Conservation (phyloP, 2,113 vertebrate genomes). For the Vidua chalybeata region DNA sequence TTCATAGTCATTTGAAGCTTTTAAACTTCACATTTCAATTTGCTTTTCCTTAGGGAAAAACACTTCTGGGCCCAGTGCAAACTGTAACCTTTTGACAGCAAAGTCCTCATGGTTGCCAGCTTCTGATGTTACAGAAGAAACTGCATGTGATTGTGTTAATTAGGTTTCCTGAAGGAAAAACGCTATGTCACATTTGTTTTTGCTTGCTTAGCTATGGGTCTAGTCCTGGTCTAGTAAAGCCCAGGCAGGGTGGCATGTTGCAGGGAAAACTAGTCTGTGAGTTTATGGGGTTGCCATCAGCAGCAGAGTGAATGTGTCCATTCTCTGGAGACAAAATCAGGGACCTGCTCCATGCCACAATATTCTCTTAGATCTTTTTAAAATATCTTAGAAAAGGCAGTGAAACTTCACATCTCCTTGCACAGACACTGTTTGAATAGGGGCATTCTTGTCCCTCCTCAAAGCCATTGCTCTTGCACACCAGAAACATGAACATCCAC, state of each 20-base stretch:
- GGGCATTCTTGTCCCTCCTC: neutral
- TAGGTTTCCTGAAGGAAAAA: neutral
- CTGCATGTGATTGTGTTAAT: neutral
- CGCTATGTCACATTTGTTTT: neutral
- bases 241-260: neutral
- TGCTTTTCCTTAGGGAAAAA: neutral
- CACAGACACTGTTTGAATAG: neutral
- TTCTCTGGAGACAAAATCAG: neutral
- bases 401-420: neutral
- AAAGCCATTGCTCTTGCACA: neutral
- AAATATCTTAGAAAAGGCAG: neutral
- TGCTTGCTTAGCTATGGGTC: neutral
- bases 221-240: neutral
- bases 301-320: neutral
- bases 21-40: neutral
- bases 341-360: accelerated
- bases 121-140: neutral
- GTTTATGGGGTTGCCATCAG: neutral
- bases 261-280: neutral
- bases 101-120: neutral
- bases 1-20: neutral
- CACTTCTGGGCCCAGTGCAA: neutral
- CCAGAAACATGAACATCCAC: neutral
- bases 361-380: neutral
- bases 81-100: neutral